Evolutionary conservation across 2,888 invertebrate species (phyloP), one percentile per base, ranked within the genome.

Genomic region (Tethea ocularis): DNA sequence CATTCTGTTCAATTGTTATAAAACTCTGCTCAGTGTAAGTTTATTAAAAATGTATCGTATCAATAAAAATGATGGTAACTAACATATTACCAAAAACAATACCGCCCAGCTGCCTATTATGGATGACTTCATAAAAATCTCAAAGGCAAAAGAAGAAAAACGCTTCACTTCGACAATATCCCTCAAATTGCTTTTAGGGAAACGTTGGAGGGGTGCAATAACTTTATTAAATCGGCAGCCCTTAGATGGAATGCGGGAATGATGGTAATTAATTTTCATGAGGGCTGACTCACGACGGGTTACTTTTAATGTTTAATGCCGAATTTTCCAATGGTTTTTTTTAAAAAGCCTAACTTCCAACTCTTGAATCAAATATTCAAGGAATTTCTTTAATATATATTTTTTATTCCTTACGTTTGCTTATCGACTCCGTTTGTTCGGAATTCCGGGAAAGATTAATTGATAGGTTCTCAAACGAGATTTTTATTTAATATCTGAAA

Each of bases 231-330:
- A 80, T 79, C 74, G 74, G 69, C 62, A 71, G 68, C 66, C 68
- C 75, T 73, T 59, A 61, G 64, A 68, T 72, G 72, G 69, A 74
- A 77, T 77, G 71, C 62, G 26, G 58, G 62, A 63, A 65, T 71
- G 78, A 65, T 64, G 68, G 74, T 77, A 81, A 86, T 84, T 83
- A 83, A 83, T 84, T 84, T 81, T 75, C 80, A 82, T 83, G 78
- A 77, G 69, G 61, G 64, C 54, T 60, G 59, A 63, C 59, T 58
- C 63, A 61, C 54, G 70, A 67, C 66, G 71, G 69, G 64, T 76
- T 74, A 69, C 69, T 75, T 74, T 69, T 69, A 75, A 67, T 64
- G 65, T 67, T 68, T 61, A 36, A 54, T 51, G 60, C 59, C 57
- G 59, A 70, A 74, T 61, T 57, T 57, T 56, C 46, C 52, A 26